Percentiles rank a stretch among this genome's conserved stretches.
These are phyloP conservation scores for Muscicapa adusta DNA, from an alignment of 2,113 vertebrate genomes.

Conservation along the genomic window DNA sequence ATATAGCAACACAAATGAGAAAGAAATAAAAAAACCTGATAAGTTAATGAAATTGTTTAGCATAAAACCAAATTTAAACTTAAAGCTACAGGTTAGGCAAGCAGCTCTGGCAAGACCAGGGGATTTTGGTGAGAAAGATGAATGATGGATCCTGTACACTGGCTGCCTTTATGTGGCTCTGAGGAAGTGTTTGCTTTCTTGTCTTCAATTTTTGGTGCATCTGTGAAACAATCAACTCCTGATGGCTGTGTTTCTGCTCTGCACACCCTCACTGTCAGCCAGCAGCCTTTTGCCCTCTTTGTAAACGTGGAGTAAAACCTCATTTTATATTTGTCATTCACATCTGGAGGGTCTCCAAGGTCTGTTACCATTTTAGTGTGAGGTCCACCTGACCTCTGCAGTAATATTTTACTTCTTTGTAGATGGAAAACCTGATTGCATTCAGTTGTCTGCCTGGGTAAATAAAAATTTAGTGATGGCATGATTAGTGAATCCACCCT, in stretches of 20 bases:
- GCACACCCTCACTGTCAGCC: background rate
- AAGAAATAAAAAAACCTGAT: background rate
- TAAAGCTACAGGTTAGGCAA: background rate
- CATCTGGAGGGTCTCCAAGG: background rate
- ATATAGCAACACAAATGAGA: background rate
- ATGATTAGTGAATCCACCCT: background rate
- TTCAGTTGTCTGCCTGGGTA: background rate
- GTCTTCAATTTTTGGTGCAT: background rate
- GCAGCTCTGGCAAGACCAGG: background rate
- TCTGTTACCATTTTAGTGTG: background rate
- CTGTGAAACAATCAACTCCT: background rate
- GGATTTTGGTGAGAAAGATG: background rate
- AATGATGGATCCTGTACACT: background rate
- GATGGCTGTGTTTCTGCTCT: background rate
- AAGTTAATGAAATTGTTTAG: background rate
- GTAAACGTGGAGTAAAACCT: background rate
- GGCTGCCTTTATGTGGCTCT: background rate
- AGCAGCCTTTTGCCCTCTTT: accelerated
- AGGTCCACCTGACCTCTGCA: background rate
- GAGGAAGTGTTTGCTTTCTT: background rate
- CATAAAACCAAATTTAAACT: background rate
- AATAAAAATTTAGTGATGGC: background rate
- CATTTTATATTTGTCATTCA: background rate
- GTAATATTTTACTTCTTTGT: background rate
- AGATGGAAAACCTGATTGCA: background rate